Base-by-base conservation (phyloP, 2,797 vertebrate species). In the Sebastes nivosus region DNA sequence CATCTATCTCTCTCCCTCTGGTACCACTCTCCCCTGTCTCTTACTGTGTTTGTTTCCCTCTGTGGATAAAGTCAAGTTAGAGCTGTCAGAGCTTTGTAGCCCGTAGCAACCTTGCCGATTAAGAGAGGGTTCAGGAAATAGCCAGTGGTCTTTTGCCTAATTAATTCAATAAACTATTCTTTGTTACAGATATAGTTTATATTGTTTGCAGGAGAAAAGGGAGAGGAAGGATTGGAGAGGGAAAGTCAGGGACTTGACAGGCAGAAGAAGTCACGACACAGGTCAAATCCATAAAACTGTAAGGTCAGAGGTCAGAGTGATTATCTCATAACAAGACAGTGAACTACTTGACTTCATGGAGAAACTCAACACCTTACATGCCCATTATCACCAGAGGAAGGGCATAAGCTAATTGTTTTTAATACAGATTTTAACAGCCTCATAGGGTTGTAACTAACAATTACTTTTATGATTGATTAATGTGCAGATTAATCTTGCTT, bases 11-110 rank as follows among this genome's bases (percentile, higher is more conserved):
- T 69, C 55, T 67, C 57, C 30, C 63, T 58, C 46, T 81, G 42
- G 86, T 92, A 84, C 93, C 91, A 92, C 80, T 83, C 91, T 89
- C 65, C 67, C 8, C 86, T 82, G 83, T 92, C 88, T 85, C 85
- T 86, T 12, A 67, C 86, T 86, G 66, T 80, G 55, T 86, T 73
- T 85, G 68, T 78, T 27, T 77, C 55, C 83, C 57, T 77, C 72
- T 87, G 83, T 85, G 81, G 77, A 86, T 84, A 80, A 82, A 89
- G 81, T 87, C 83, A 77, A 83, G 81, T 87, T 57, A 12, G 58
- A 70, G 64, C 58, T 1, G 38, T 85, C 72, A 54, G 67, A 75
- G 88, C 80, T 81, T 76, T 82, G 81, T 79, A 81, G 79, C 87
- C 58, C 5, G 4, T 81, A 73, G 80, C 74, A 76, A 81, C 83